Evolutionary conservation across 2,888 invertebrate genomes (phyloP).

Genomic region (Lochmaea crataegi): DNA sequence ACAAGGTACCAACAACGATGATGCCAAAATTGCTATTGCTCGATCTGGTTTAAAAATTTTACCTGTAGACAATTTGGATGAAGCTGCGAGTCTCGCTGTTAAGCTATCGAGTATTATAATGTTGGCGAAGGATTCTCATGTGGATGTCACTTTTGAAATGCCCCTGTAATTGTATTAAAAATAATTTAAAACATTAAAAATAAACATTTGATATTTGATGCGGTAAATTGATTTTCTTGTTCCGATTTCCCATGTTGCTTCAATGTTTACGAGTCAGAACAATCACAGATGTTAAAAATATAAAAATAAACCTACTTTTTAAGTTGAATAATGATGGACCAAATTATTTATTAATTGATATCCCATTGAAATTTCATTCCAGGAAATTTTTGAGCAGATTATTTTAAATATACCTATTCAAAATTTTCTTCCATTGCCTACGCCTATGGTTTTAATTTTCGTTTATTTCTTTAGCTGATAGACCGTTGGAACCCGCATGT

Average conservation of each 20-base stretch:
- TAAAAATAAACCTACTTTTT: no score
- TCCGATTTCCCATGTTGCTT: no score
- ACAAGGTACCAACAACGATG: conserved; percentile 88
- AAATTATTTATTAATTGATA: no score
- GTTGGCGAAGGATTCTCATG: conserved; percentile 79
- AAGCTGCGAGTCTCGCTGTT: conserved; percentile 82
- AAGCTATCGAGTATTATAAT: conserved; percentile 82
- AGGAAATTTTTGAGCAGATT: no score
- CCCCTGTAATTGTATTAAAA: conserved; percentile 54
- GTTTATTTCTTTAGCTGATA: conserved; percentile 17
- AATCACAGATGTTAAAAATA: no score
- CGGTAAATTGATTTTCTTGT: no score
- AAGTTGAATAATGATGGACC: no score
- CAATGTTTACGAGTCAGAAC: no score
- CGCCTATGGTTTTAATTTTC: conserved; percentile 1
- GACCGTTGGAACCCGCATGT: conserved; percentile 47
- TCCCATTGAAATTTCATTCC: no score
- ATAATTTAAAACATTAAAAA: background rate
- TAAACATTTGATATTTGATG: background rate
- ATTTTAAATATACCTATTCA: no score
- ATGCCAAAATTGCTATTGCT: conserved; percentile 84
- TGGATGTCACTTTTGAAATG: conserved; percentile 84
- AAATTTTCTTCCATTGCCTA: background rate
- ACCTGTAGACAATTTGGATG: conserved; percentile 84
- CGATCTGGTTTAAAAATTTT: conserved; percentile 80